Evolutionary conservation across 2,888 invertebrate genomes (phyloP).

Genomic region (Troides aeacus): DNA sequence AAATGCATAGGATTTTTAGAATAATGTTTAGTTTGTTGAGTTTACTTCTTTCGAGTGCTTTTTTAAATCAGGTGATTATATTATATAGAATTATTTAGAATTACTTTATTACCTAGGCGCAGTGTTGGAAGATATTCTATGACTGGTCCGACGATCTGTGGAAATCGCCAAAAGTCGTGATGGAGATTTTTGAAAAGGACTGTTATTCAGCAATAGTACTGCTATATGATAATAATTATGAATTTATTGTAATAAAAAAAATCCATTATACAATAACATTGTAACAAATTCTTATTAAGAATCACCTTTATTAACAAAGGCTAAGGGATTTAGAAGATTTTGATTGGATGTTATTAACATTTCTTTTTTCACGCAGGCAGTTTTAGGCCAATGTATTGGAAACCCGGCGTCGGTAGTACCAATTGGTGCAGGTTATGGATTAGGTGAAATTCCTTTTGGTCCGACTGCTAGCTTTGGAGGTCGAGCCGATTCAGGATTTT

Average conservation of each 20-base stretch:
- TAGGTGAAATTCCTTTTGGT: slow-evolving; percentile 1
- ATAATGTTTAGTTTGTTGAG: slow-evolving; percentile 14
- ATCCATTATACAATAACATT: too few species aligned
- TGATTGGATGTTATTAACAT: background rate
- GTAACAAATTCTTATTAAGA: too few species aligned
- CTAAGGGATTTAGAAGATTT: background rate
- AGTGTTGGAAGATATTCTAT: too few species aligned
- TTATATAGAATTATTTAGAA: background rate
- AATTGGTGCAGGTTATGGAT: slow-evolving; percentile 12
- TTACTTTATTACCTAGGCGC: too few species aligned
- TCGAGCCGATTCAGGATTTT: slow-evolving; percentile 8
- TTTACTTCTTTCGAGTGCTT: slow-evolving; percentile 9
- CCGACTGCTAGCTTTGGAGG: slow-evolving; percentile 8
- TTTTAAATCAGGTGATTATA: slow-evolving; percentile 24
- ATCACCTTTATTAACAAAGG: too few species aligned
- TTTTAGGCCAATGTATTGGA: slow-evolving; percentile 10
- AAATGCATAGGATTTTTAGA: background rate
- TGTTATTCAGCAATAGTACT: too few species aligned
- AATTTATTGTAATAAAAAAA: too few species aligned
- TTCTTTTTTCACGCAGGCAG: slow-evolving; percentile 5
- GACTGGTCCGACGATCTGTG: too few species aligned
- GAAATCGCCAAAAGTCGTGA: too few species aligned
- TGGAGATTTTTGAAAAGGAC: too few species aligned
- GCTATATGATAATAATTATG: too few species aligned
- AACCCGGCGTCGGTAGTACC: background rate